phyloP scores from a whole-genome alignment of 2,888 invertebrate genomes.

The Pammene fasciana region DNA sequence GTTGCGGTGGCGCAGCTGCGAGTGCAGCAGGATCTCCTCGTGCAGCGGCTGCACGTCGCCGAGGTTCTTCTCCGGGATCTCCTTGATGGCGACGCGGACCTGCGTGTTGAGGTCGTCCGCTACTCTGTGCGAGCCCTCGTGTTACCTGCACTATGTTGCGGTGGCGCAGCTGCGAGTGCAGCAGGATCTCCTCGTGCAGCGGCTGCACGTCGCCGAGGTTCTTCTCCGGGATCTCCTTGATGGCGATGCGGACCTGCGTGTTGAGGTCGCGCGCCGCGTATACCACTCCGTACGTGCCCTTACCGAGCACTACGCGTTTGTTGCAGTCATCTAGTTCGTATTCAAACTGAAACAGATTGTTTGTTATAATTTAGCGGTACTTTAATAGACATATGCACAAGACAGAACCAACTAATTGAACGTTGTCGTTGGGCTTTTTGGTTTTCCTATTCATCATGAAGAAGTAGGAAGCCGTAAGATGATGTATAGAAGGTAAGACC shows the following conservation, averaged over 20 bases:
- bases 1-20: slow-evolving; percentile 96
- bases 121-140: too few species aligned
- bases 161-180: slow-evolving; percentile 97
- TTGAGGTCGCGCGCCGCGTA: slow-evolving; percentile 96
- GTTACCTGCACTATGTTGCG: slow-evolving; percentile 96
- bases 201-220: slow-evolving; percentile 98
- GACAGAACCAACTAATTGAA: too few species aligned
- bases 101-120: too few species aligned
- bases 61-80: slow-evolving; percentile 97
- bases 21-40: slow-evolving; percentile 98
- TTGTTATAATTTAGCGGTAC: too few species aligned
- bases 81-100: slow-evolving; percentile 98
- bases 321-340: slow-evolving; percentile 97
- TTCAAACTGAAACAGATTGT: slow-evolving; percentile 86
- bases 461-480: too few species aligned
- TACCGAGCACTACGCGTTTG: slow-evolving; percentile 93
- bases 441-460: too few species aligned
- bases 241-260: slow-evolving; percentile 97
- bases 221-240: slow-evolving; percentile 99
- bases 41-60: slow-evolving; percentile 99
- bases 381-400: too few species aligned
- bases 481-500: too few species aligned
- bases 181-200: slow-evolving; percentile 98
- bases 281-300: slow-evolving; percentile 97
- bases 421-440: too few species aligned